Evolutionary conservation across 2,888 invertebrate genomes (phyloP), one percentile per base, ranked within the genome.

Genomic region (Tridacna gigas): DNA sequence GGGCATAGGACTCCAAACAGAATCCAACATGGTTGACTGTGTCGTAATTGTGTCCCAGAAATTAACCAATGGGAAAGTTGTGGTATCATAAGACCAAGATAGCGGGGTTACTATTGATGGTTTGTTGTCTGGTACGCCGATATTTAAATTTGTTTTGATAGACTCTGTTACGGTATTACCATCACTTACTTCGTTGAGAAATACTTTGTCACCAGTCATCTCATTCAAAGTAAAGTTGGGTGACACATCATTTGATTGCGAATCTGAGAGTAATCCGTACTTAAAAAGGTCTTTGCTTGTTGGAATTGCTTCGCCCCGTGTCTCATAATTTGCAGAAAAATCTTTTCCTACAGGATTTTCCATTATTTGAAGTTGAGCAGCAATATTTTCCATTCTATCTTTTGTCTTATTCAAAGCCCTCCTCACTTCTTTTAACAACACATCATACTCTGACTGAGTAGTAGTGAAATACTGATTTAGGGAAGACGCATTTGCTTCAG

Each of bases 1-100:
- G 5, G 71, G 71, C 51, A 71, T 51, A 11, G 71, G 71, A 25
- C 22, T 71, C n/a, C 45, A 71, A 13, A 71, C 51, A 15, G 71
- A 71, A 48, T 71, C 71, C 18, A 51, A 15, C 13, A 71, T 7
- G 1, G 51, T n/a, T 13, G 71, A 26, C 22, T 71, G 71, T 13
- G 48, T 71, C 5, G 51, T 71, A 5, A 71, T 71, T 25, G 51
- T 25, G 25, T 71, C 51, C 71, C 71, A 71, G 51, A 71, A 51
- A 51, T 51, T 71, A 9, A 26, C 71, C 9, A 69, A 45, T 13
- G 71, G 51, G 20, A 71, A 71, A 13, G 71, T 25, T 12, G 71
- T 71, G 22, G 71, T 71, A 20, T 71, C 51, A 13, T n/a, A 51
- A 13, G 26, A 25, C 71, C 71, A 71, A 18, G 71, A n/a, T 11